Evolutionary conservation across 2,888 invertebrate species (phyloP).

Genomic region (Dioctria rufipes): DNA sequence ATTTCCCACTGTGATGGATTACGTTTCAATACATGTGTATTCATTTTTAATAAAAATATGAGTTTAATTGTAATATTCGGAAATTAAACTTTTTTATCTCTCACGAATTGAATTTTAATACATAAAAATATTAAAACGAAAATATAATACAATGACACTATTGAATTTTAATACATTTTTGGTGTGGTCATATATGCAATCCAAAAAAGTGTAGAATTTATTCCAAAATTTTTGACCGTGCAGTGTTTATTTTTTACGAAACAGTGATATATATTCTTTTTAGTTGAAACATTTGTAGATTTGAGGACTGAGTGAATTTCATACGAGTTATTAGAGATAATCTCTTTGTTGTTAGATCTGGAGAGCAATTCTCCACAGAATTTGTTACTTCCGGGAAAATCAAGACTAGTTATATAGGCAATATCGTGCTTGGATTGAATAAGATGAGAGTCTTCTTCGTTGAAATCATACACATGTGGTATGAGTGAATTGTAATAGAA

Average conservation of each 20-base stretch:
- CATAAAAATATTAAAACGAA: too few relatives aligned
- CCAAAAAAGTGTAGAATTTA: too few relatives aligned
- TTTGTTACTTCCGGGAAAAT: constrained; percentile 18
- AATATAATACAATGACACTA: too few relatives aligned
- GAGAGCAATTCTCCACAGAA: constrained; percentile 1
- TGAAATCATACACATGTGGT: constrained; percentile 41
- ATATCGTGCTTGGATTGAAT: constrained; percentile 10
- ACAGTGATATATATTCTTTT: constrained; percentile 34
- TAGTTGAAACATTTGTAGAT: neutral
- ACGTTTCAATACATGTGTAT: too few relatives aligned
- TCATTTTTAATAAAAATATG: too few relatives aligned
- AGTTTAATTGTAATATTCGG: too few relatives aligned
- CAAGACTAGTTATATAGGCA: constrained; percentile 27
- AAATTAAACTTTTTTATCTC: too few relatives aligned
- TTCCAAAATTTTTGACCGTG: too few relatives aligned
- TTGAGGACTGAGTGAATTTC: constrained; percentile 44
- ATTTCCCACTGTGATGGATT: too few relatives aligned
- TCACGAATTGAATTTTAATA: too few relatives aligned
- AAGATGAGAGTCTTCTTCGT: neutral
- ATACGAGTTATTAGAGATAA: constrained; percentile 12
- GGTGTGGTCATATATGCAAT: too few relatives aligned
- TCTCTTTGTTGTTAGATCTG: constrained; percentile 18
- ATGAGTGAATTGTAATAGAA: constrained; percentile 39
- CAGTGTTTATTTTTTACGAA: constrained; percentile 43
- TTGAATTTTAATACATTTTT: too few relatives aligned